These are phyloP conservation scores for Tauraco hartlaubi DNA, from an alignment of 2,797 vertebrate genomes.

Conservation along the genomic window DNA sequence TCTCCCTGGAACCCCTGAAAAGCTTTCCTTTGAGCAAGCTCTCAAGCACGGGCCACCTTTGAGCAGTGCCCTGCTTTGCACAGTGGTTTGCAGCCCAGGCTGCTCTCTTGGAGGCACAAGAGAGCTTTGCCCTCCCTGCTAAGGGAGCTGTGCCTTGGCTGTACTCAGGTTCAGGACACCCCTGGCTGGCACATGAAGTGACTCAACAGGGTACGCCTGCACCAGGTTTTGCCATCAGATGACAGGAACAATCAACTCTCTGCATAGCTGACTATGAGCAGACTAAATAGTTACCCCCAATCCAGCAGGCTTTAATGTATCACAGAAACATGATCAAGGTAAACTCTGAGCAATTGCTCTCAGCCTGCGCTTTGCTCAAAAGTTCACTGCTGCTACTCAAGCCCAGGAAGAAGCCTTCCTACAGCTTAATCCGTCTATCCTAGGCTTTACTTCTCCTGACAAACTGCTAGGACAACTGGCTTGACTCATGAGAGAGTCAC, in stretches of 20 bases:
- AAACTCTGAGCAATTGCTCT: not conserved
- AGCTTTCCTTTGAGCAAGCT: not conserved
- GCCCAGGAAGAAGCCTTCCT: not conserved
- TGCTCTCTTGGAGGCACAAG: not conserved
- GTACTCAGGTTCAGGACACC: not conserved
- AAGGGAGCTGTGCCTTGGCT: not conserved
- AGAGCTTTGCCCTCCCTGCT: not conserved
- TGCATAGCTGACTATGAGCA: no score
- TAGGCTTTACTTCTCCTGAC: not conserved
- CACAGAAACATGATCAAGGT: rapidly evolving
- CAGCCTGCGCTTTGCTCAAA: not conserved
- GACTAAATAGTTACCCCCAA: no score
- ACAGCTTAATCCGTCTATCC: not conserved
- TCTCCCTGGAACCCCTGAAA: not conserved
- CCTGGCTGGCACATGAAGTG: not conserved
- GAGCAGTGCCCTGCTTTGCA: not conserved
- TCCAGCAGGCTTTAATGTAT: no score
- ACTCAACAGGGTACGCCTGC: no score
- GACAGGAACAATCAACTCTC: no score
- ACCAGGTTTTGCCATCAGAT: no score
- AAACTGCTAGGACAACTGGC: not conserved
- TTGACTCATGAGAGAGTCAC: not conserved
- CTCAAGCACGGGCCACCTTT: rapidly evolving
- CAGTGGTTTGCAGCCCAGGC: not conserved
- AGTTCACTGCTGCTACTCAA: not conserved